phyloP scores from a whole-genome alignment of 2,113 vertebrate genomes.

The Tylochromis polylepis region DNA sequence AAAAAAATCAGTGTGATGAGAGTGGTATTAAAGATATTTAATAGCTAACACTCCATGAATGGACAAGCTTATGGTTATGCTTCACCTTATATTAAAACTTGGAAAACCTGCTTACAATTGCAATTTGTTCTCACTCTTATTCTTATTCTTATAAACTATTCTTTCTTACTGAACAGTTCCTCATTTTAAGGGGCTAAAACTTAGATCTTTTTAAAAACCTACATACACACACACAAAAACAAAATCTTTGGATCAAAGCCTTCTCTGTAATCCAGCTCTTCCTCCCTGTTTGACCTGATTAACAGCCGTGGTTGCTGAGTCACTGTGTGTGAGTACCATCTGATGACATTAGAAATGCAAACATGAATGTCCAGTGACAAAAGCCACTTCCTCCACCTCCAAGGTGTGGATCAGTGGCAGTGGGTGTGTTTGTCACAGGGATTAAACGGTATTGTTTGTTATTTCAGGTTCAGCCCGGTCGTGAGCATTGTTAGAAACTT shows the following conservation, averaged over 20 bases:
- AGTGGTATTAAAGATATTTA: background rate
- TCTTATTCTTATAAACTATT: background rate
- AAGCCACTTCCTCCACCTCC: background rate
- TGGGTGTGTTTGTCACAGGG: background rate
- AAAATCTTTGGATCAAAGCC: background rate
- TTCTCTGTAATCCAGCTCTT: background rate
- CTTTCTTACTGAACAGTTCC: background rate
- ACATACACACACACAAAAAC: background rate
- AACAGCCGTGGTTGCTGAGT: background rate
- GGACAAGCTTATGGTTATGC: background rate
- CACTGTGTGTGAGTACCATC: background rate
- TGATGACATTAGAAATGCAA: background rate
- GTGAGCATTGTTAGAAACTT: background rate
- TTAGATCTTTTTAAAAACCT: background rate
- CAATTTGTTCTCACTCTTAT: background rate
- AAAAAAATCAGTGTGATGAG: background rate
- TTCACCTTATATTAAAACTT: background rate
- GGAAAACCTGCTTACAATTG: background rate
- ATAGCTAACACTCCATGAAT: background rate
- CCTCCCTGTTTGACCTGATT: background rate
- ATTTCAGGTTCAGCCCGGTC: background rate
- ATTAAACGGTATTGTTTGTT: background rate
- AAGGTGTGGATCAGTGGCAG: background rate
- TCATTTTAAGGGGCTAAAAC: background rate
- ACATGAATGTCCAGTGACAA: background rate